Evolutionary conservation across 2,888 invertebrate genomes (phyloP).

Genomic region (Acrobasis consociella): DNA sequence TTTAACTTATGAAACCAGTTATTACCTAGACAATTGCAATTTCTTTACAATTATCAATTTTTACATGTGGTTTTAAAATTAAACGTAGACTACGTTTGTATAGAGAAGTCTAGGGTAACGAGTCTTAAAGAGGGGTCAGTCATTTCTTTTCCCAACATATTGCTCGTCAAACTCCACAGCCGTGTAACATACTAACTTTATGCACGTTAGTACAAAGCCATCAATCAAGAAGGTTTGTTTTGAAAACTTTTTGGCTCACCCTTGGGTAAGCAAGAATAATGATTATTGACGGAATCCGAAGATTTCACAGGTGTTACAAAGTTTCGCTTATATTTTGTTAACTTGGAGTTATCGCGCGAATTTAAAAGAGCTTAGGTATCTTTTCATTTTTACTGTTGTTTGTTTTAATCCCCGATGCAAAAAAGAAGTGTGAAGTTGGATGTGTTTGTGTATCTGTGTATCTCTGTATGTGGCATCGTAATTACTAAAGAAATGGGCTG

Average conservation of each 20-base stretch:
- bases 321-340: conserved; percentile 1
- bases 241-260: conserved; percentile 14
- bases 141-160: neutral
- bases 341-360: neutral
- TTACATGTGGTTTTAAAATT: too few relatives aligned
- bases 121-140: too few relatives aligned
- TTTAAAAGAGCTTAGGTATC: neutral
- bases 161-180: neutral
- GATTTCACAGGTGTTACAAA: conserved; percentile 6
- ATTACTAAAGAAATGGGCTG: too few relatives aligned
- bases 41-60: too few relatives aligned
- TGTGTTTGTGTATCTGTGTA: too few relatives aligned
- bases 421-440: too few relatives aligned
- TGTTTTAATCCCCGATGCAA: too few relatives aligned
- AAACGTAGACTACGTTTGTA: too few relatives aligned
- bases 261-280: conserved; percentile 16
- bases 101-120: too few relatives aligned
- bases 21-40: too few relatives aligned
- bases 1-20: too few relatives aligned
- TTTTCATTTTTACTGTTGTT: neutral
- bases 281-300: conserved; percentile 11
- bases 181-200: conserved; percentile 7
- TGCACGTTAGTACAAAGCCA: conserved; percentile 20
- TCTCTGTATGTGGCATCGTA: too few relatives aligned
- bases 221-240: conserved; percentile 13